Evolutionary conservation across 2,797 vertebrate species (phyloP), one percentile per base, ranked within the genome.

Genomic region (Crocodylus rhombifer): DNA sequence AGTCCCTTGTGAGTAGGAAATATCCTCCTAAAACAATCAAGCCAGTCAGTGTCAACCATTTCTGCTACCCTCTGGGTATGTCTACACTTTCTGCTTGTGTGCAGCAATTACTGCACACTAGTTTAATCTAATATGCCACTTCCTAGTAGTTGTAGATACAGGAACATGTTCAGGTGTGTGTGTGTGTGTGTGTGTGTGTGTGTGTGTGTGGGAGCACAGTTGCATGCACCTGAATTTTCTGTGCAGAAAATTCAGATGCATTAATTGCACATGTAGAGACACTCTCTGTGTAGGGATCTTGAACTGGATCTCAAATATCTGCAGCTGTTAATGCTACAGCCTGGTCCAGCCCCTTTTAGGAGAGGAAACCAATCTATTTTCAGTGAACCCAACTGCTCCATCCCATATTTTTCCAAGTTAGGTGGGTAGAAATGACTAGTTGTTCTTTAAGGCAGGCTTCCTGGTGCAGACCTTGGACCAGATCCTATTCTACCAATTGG

Each of bases 1-100:
- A 20, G 1, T 16, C 0, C 4, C 2, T 62, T 21, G n/a, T 25
- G 9, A 7, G 3, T 0, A 0, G 12, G 16, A 12, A 80, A 0
- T 0, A 0, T 26, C 69, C 71, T 17, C 3, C 18, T 73, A 73
- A 36, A 7, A 36, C 3, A 0, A 14, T 42, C 36, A 42, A 42
- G 42, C 69, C 4, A 7, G 14, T 14, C 23, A 36, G 21, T 42
- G 36, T 73, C 23, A 73, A 14, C 33, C 23, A 23, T 33, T 42
- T 33, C 67, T 71, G 20, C 33, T 71, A 11, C 7, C 20, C 67
- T 42, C 42, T 42, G 42, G 42, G 42, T 42, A 42, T 42, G 42
- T 42, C 9, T 42, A 42, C 42, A 42, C 42, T 42, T 42, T 42
- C 42, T 42, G 42, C 42, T 42, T 3, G 42, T 42, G 42, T 42